Evolutionary conservation across 2,797 vertebrate genomes (phyloP).

Genomic region (Chloroceryle amazona): DNA sequence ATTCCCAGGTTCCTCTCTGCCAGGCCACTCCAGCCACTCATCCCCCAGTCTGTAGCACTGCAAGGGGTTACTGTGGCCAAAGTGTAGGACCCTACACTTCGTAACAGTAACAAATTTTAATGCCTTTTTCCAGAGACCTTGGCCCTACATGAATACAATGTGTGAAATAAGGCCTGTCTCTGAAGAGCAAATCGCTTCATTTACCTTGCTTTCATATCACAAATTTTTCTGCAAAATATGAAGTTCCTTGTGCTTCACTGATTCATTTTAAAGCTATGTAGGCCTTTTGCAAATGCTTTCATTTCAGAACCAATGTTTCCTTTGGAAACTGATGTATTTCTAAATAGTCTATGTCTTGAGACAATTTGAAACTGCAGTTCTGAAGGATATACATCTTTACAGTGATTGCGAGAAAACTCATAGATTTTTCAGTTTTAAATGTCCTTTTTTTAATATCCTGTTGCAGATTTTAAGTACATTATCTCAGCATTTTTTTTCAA

Average conservation of each 20-base stretch:
- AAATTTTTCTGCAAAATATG: not conserved
- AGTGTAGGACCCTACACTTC: too few relatives aligned
- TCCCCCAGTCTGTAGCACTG: too few relatives aligned
- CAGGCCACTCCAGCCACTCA: too few relatives aligned
- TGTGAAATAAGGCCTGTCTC: too few relatives aligned
- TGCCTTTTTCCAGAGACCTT: too few relatives aligned
- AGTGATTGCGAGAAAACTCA: not conserved
- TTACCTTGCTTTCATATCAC: not conserved
- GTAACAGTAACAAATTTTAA: too few relatives aligned
- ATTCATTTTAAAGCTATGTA: not conserved
- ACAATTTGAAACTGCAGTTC: not conserved
- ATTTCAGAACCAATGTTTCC: not conserved
- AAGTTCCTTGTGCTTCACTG: not conserved
- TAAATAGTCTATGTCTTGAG: not conserved
- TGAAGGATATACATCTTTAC: not conserved
- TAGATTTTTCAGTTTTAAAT: constrained; percentile 1
- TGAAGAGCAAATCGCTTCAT: not conserved
- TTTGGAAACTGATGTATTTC: not conserved
- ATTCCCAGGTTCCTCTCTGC: too few relatives aligned
- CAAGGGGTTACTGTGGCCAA: too few relatives aligned
- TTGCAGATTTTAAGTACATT: not conserved
- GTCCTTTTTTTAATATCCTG: not conserved
- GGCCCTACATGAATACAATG: too few relatives aligned
- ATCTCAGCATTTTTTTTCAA: not conserved
- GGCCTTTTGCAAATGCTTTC: not conserved